Base-by-base conservation (phyloP, 30 jellyfish, hydroid and myxozoan species). In the Clytia hemisphaerica region DNA sequence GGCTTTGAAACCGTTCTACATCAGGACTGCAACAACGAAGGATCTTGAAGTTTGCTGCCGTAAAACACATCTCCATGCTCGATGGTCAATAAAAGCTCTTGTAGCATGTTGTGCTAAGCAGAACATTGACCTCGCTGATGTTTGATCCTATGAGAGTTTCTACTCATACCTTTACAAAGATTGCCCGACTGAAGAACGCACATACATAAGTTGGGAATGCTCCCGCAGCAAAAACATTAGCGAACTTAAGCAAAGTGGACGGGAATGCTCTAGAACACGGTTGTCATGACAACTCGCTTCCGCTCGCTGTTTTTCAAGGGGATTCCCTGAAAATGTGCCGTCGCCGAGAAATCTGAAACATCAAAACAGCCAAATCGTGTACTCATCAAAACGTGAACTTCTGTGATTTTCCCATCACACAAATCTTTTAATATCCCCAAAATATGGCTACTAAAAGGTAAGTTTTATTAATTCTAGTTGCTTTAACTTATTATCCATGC, bases 41-140 rank as follows among this genome's bases (percentile, higher is more conserved):
- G 76, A 62, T 35, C 19, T 62, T 62, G 76, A 62, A 62, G 42
- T 62, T 59, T 62, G 76, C 76, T 62, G 76, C 76, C 42, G 76
- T 37, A 62, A 62, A 61, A 62, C 42, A 61, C 76, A 62, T 62
- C 63, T 62, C 64, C 76, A 62, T 37, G 66, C 76, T 37, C 45
- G 76, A 62, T 62, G 76, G 76, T 59, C 76, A 16, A 62, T 62
- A 29, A 31, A 62, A 31, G 76, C 76, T 24, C 42, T 62, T 59
- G 30, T 62, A 6, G 76, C 37, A 4, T 62, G 76, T 62, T 59
- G 61, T 36, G 42, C 40, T 35, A 62, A 62, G 42, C 76, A 62
- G 28, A 61, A 36, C 37, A 62, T 62, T 37, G 36, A 59, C 2
- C 32, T 37, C 61, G 63, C 37, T 36, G 37, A 36, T 61, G 19